Base-by-base conservation (phyloP, 2,888 invertebrate species). In the Callosobruchus maculatus region DNA sequence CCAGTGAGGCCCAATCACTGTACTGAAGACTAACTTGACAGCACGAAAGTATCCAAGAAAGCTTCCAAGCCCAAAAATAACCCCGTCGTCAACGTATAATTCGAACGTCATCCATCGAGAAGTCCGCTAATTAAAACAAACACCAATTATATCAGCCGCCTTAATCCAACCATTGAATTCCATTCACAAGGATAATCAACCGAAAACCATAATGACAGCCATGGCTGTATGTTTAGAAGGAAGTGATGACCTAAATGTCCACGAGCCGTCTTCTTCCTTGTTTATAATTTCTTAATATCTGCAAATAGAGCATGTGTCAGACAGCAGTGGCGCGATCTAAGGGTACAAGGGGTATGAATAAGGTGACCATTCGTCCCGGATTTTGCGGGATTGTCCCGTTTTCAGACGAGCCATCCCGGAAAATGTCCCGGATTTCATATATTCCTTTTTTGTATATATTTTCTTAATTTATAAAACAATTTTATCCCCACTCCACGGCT, bases 231-330 rank as follows among this genome's bases (percentile, higher is more conserved):
- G 70, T 73, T 70, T 49, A 49, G 49, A 49, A 49, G 49, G 49
- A 49, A 49, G 49, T 49, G 49, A 49, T 75, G 78, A 79, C 79
- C 79, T 75, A 76, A 78, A 78, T 79, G 78, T 73, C 78, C 77
- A 77, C 73, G 76, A 49, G 18, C 1, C 49, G 49, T 9, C 30
- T 30, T 30, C 77, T n/a, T n/a, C 73, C 75, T 76, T 77, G 74
- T 75, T 76, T 74, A 78, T 80, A 80, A 79, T 80, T 81, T 77
- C 78, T 76, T 77, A 76, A 78, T 78, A 74, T 73, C 74, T 71
- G 75, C 78, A 79, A 78, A 78, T 79, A 80, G 74, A 80, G 77
- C 49, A 49, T 1, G 49, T 49, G 1, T n/a, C n/a, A n/a, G n/a
- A n/a, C n/a, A n/a, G 13, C 49, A 49, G 49, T 49, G 49, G 49